A percentile compares a stretch with the other conserved stretches of the same genome.
Conservation (phyloP, 1,140 invertebrate genomes). For the Platyscapa corneri region DNA sequence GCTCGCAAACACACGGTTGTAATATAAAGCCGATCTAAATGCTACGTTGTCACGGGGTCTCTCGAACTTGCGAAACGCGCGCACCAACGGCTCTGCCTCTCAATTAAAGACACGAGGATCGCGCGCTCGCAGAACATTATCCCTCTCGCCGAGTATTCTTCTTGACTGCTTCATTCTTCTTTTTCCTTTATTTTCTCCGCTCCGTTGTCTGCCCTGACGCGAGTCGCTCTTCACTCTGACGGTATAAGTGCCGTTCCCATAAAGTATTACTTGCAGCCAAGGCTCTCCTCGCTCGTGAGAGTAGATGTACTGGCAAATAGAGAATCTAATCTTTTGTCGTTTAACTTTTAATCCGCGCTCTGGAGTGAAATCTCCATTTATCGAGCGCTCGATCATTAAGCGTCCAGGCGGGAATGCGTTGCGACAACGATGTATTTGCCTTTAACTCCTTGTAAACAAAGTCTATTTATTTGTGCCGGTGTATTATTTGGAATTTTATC, state of each 20-base stretch:
- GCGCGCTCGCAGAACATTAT: conserved; percentile 13
- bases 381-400: too few relatives aligned
- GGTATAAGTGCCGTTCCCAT: conserved; percentile 39
- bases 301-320: conserved; percentile 7
- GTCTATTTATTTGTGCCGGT: too few relatives aligned
- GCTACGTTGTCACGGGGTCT: conserved; percentile 50
- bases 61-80: neutral
- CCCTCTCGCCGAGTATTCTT: neutral
- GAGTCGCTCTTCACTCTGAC: conserved; percentile 30
- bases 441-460: too few relatives aligned
- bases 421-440: too few relatives aligned
- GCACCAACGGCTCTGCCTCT: conserved; percentile 18
- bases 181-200: neutral
- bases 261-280: conserved; percentile 40
- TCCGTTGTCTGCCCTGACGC: neutral
- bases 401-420: too few relatives aligned
- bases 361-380: neutral
- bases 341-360: neutral
- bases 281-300: neutral
- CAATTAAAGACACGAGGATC: conserved; percentile 54
- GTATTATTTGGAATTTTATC: too few relatives aligned
- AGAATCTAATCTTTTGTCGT: conserved; percentile 8
- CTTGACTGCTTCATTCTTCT: neutral
- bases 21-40: conserved; percentile 44
- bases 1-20: conserved; percentile 2